Evolutionary conservation across 2,797 vertebrate species (phyloP).

Genomic region (Notolepis coatsorum): DNA sequence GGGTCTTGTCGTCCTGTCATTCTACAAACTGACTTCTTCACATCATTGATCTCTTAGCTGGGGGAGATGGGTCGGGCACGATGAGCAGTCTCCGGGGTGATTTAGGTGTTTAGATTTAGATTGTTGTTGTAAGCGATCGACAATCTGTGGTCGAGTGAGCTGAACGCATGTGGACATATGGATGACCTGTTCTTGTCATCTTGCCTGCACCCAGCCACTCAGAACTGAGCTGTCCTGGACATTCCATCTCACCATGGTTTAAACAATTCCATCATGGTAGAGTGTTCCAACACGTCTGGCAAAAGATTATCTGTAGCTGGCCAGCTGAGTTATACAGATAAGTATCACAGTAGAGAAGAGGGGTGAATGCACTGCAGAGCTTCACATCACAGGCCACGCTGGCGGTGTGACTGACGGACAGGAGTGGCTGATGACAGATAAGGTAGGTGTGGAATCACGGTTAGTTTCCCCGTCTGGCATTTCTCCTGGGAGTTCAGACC

Average conservation of each 20-base stretch:
- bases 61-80: background rate
- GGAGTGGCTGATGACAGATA: conserved; percentile 51
- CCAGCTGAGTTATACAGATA: background rate
- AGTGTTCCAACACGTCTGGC: too few relatives aligned
- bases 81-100: background rate
- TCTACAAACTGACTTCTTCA: background rate
- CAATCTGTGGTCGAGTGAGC: background rate
- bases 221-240: background rate
- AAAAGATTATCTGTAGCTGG: too few relatives aligned
- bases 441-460: conserved; percentile 9
- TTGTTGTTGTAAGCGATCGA: background rate
- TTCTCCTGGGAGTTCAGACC: conserved; percentile 1
- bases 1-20: background rate
- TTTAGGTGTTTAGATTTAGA: too few relatives aligned
- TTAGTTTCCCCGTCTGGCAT: conserved; percentile 5
- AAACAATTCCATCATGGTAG: too few relatives aligned
- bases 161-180: conserved; percentile 5
- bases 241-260: background rate
- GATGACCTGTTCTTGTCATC: background rate
- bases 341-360: background rate
- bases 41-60: too few relatives aligned
- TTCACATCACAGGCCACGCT: conserved; percentile 5
- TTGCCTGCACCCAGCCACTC: background rate
- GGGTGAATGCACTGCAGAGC: background rate
- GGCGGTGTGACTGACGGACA: conserved; percentile 37